Evolutionary conservation across 1,140 invertebrate species (phyloP).

Genomic region (Eriosoma lanigerum): DNA sequence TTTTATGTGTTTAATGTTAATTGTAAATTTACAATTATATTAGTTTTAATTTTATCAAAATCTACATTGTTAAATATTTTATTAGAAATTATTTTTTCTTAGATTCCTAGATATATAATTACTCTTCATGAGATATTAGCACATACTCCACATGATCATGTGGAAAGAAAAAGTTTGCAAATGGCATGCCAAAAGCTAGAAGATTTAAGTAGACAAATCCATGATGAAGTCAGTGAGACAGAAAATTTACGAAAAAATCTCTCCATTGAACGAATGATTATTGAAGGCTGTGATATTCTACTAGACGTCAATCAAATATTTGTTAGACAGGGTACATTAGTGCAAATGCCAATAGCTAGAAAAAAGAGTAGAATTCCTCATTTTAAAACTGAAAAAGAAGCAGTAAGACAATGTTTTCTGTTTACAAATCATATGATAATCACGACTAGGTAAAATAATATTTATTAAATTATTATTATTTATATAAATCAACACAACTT

Average conservation of each 20-base stretch:
- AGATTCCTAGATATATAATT: constrained; percentile 91
- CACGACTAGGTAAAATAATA: constrained; percentile 66
- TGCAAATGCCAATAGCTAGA: constrained; percentile 71
- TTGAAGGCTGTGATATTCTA: constrained; percentile 91
- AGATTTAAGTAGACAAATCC: constrained; percentile 81
- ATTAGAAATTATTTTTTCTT: constrained; percentile 55
- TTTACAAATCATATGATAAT: constrained; percentile 87
- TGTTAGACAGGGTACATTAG: constrained; percentile 75
- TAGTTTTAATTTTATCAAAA: too few species aligned
- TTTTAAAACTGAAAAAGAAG: constrained; percentile 71
- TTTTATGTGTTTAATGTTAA: too few species aligned
- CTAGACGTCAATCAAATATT: constrained; percentile 93
- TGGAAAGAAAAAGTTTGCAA: constrained; percentile 86
- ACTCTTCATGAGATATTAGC: constrained; percentile 88
- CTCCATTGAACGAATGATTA: constrained; percentile 91
- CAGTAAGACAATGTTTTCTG: constrained; percentile 78
- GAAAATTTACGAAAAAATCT: constrained; percentile 92
- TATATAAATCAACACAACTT: background rate
- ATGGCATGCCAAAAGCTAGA: constrained; percentile 86
- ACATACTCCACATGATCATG: constrained; percentile 91
- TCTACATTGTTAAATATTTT: too few species aligned
- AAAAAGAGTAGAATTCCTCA: constrained; percentile 60
- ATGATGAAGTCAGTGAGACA: constrained; percentile 90
- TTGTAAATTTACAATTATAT: too few species aligned
- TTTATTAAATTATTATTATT: background rate